Evolutionary conservation across 1,140 invertebrate species (phyloP), one percentile per base, ranked within the genome.

Genomic region (Drosophila athabasca): DNA sequence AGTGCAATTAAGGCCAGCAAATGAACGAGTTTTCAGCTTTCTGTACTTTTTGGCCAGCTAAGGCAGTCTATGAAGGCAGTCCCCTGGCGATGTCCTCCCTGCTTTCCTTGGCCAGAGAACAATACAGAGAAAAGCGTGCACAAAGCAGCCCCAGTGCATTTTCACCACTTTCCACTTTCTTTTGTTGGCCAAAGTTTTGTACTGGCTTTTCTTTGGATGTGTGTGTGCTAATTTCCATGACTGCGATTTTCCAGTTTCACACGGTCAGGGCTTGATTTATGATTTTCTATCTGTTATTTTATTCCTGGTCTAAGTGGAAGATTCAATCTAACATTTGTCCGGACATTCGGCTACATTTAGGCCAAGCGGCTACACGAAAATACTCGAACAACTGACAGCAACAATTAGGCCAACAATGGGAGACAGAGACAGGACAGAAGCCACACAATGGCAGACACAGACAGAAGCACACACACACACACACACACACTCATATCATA

Each of bases 1-100:
- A 64, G 54, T 39, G 59, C 51, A 72, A 78, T 72, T 72, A 78
- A 72, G 61, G 67, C 62, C 72, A 76, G 62, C 72, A 81, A 81
- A 81, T 81, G 67, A 60, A 62, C 57, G 62, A 58, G 58, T 49
- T 76, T 46, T 26, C 54, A 48, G 60, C 50, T 17, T 49, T 50
- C 8, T 24, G 19, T 13, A 43, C 49, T 57, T 62, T 49, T 60
- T 50, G 55, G 43, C 22, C 24, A 26, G 5, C 35, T 41, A 44
- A 48, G 43, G 24, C 24, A 26, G 4, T 26, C 24, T 17, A 35
- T 52, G 5, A 15, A 41, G 45, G 17, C 8, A 44, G 52, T 71
- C 24, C 7, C 17, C 41, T 26, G 24, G 24, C 24, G 24, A 26
- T 26, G 5, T 3, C 24, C 24, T 26, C 0, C 1, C 46, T 35